Conservation (phyloP, 2,888 invertebrate genomes). For the Polia nebulosa region DNA sequence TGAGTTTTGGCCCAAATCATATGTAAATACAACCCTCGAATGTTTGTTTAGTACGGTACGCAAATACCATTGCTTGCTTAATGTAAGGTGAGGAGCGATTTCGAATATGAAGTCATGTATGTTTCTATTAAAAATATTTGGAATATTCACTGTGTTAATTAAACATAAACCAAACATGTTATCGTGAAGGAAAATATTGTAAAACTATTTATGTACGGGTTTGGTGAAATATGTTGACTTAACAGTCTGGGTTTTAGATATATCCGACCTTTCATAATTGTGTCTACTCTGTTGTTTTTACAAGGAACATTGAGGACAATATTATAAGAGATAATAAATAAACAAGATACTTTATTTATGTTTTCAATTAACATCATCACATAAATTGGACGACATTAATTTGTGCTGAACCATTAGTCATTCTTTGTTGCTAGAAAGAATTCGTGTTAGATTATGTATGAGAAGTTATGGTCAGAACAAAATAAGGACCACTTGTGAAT, state of each 20-base stretch:
- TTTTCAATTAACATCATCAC: background rate
- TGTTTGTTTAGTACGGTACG: conserved; percentile 59
- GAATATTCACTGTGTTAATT: conserved; percentile 46
- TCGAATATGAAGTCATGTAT: conserved; percentile 33
- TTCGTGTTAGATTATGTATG: no score
- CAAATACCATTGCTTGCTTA: conserved; percentile 48
- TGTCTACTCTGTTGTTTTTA: background rate
- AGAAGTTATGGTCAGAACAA: no score
- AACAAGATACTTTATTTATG: background rate
- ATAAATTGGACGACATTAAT: no score
- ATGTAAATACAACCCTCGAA: conserved; percentile 58
- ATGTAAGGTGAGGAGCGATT: conserved; percentile 45
- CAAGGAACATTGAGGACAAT: background rate
- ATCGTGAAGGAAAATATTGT: conserved; percentile 13
- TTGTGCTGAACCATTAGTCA: no score
- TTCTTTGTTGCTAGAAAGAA: no score
- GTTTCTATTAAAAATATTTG: conserved; percentile 54
- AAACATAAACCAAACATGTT: conserved; percentile 36
- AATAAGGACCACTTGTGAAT: no score
- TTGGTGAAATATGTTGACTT: conserved; percentile 18
- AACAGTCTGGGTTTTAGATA: background rate
- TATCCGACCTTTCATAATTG: background rate
- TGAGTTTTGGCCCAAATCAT: conserved; percentile 60
- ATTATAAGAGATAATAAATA: background rate
- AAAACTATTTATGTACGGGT: background rate